Percentiles rank a stretch among this genome's conserved stretches.
Conservation (phyloP, 2,888 invertebrate genomes). For the Euplexia lucipara region DNA sequence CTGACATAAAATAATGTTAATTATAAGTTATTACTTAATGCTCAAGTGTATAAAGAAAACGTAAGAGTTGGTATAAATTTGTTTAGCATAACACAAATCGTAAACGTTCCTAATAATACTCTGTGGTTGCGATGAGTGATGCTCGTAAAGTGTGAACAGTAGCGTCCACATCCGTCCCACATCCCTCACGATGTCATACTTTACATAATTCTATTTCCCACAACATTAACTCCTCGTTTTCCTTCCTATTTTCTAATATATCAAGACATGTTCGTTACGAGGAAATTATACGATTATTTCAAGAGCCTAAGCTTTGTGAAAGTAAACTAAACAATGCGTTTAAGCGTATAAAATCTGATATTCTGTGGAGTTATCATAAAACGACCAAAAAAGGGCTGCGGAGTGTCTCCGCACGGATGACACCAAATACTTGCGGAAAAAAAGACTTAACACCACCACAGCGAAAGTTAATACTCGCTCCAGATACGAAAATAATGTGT, state of each 20-base stretch:
- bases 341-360: constrained; percentile 33
- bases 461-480: constrained; percentile 82
- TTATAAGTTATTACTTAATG: constrained; percentile 16
- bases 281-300: constrained; percentile 15
- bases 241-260: constrained; percentile 82
- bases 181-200: constrained; percentile 57
- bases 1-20: constrained; percentile 19
- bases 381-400: constrained; percentile 55
- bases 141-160: constrained; percentile 5
- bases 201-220: constrained; percentile 71
- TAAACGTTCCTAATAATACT: neutral
- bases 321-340: constrained; percentile 56
- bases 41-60: constrained; percentile 18
- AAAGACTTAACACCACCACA: constrained; percentile 64
- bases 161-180: constrained; percentile 16
- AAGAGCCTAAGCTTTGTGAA: constrained; percentile 47
- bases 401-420: constrained; percentile 44
- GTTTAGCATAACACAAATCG: constrained; percentile 1
- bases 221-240: constrained; percentile 67
- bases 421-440: constrained; percentile 51
- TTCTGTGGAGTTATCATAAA: constrained; percentile 46
- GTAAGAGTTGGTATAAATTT: constrained; percentile 9
- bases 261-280: constrained; percentile 36
- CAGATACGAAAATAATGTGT: constrained; percentile 81
- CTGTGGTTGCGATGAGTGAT: neutral